Percentiles rank a stretch among this genome's conserved stretches.
Conservation (phyloP, 2,888 invertebrate species). For the Apomyelois bistriatella region DNA sequence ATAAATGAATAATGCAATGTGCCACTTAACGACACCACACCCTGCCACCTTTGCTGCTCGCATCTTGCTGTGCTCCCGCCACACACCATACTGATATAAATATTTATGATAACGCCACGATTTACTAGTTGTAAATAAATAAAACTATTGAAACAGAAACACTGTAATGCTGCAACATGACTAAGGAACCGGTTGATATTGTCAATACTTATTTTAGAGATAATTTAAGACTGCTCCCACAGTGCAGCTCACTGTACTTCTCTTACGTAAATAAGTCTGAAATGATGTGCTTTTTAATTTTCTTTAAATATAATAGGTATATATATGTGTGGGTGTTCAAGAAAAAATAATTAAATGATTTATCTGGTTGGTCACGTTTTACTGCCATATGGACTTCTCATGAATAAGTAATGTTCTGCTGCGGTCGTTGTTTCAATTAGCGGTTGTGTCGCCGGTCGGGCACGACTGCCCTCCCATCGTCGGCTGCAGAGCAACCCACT, state of each 20-base stretch:
- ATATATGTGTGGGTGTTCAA: conserved; percentile 43
- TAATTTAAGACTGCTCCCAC: no score
- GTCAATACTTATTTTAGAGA: conserved; percentile 16
- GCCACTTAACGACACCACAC: conserved; percentile 56
- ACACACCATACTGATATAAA: conserved; percentile 31
- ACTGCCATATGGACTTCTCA: conserved; percentile 75
- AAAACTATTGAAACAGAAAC: conserved; percentile 29
- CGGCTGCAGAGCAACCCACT: conserved; percentile 29
- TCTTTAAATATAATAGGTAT: not conserved
- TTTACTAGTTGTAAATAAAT: conserved; percentile 31
- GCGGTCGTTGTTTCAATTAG: conserved; percentile 79
- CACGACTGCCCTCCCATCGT: conserved; percentile 49
- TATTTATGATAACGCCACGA: conserved; percentile 34
- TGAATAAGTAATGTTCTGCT: conserved; percentile 76
- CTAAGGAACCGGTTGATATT: conserved; percentile 31
- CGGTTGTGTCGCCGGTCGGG: conserved; percentile 69
- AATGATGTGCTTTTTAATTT: conserved; percentile 10
- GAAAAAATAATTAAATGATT: conserved; percentile 77
- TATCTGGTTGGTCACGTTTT: conserved; percentile 74
- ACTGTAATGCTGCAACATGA: conserved; percentile 26
- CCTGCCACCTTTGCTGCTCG: conserved; percentile 28
- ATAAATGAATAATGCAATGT: conserved; percentile 75
- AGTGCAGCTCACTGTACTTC: no score
- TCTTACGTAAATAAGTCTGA: no score
- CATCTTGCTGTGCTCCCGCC: conserved; percentile 20